Evolutionary conservation across 2,888 invertebrate species (phyloP), one percentile per base, ranked within the genome.

Genomic region (Eumacrocentrus americanus): DNA sequence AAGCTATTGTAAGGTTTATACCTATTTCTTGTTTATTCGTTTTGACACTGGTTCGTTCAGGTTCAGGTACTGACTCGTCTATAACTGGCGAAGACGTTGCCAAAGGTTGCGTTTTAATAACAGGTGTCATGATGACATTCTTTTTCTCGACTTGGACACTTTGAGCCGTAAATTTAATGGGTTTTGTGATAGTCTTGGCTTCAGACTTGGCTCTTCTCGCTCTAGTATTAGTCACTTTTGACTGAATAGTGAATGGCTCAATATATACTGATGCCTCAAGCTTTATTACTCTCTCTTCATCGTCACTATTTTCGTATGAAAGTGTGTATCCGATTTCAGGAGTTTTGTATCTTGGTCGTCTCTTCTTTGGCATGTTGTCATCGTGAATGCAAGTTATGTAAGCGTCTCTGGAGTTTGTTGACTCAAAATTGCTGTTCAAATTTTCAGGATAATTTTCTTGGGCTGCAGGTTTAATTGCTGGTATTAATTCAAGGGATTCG

Each of bases 401-500:
- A 16, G 18, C 20, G 20, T 29, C 9, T 29, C 9, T 4, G 29
- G 9, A 4, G 9, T 9, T 29, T 9, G 29, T 29, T 9, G 29
- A 6, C 29, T 29, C 9, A 29, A 29, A 29, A 9, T 9, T 29
- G 2, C 38, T 14, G 14, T 38, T 14, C n/a, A n/a, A 7, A n/a
- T 46, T 2, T 66, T 62, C 3, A 62, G 14, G 29, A 55, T 51
- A 5, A 12, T 65, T 64, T 0, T 64, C 62, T 1, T 40, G 46
- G 11, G 12, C 34, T 3, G 61, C 50, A 3, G 71, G 64, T 42
- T 76, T 75, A 25, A 70, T 69, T 1, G 74, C 65, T 5, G 80
- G 80, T 5, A 76, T 74, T 2, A 80, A 62, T 22, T 79, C 64
- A 5, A 81, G 63, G 47, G 75, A 75, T 38, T 79, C 76, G 1